phyloP scores from a whole-genome alignment of 2,113 vertebrate genomes.

The Carassius gibelio region DNA sequence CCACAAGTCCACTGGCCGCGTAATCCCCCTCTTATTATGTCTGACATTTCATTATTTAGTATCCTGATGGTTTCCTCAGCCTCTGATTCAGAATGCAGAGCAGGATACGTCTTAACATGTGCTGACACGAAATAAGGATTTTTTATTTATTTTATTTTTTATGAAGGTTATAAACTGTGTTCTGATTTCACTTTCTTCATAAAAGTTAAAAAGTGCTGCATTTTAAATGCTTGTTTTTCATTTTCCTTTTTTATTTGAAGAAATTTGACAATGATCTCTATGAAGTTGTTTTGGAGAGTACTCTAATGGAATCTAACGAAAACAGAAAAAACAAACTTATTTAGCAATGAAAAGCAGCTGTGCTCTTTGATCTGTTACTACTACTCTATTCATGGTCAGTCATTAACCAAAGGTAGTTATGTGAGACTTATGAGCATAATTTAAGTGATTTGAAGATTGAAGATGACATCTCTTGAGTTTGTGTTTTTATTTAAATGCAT shows the following conservation, averaged over 20 bases:
- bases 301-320: neutral
- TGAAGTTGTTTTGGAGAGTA: too few species aligned
- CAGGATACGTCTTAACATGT: neutral
- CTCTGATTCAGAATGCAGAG: neutral
- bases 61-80: conserved; percentile 15
- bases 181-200: neutral
- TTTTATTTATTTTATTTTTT: neutral
- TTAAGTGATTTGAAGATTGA: too few species aligned
- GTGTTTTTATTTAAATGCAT: too few species aligned
- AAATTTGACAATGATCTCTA: too few species aligned
- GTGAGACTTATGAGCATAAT: too few species aligned
- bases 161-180: neutral
- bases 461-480: too few species aligned
- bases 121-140: neutral
- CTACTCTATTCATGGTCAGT: too few species aligned
- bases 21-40: conserved; percentile 51
- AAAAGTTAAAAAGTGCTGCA: neutral
- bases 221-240: neutral
- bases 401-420: too few species aligned
- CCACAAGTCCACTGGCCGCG: conserved; percentile 47
- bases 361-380: neutral
- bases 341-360: neutral
- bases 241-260: neutral
- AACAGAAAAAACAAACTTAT: neutral
- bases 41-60: conserved; percentile 58